phyloP scores from a whole-genome alignment of 2,113 vertebrate genomes.

The Chionodraco myersi region DNA sequence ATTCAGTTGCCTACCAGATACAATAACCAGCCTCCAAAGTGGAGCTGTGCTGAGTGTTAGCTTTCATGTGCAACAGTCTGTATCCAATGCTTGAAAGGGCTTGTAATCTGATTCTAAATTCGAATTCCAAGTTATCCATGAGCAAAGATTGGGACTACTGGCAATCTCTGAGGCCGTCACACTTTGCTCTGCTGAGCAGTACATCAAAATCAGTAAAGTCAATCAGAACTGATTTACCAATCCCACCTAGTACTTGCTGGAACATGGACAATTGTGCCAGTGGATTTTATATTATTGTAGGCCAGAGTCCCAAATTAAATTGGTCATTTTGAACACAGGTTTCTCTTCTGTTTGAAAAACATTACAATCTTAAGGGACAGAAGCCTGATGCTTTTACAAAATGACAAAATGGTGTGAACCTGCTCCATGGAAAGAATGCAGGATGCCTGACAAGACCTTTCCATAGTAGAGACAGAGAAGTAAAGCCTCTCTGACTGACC shows the following conservation, averaged over 20 bases:
- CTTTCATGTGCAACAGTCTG: neutral
- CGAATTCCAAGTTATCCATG: neutral
- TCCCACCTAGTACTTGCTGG: neutral
- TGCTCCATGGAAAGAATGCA: slow-evolving; percentile 2
- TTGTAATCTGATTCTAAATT: neutral
- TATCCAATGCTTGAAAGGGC: neutral
- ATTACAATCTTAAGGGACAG: neutral
- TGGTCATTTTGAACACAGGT: neutral
- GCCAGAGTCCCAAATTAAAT: neutral
- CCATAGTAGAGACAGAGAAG: neutral
- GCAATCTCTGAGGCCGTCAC: neutral
- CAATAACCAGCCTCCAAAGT: neutral
- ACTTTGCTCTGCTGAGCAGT: neutral
- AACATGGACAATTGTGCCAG: neutral
- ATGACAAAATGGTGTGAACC: neutral
- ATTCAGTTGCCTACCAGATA: neutral
- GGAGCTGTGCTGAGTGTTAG: neutral
- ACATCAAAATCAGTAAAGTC: neutral
- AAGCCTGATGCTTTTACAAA: neutral
- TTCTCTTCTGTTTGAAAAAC: neutral
- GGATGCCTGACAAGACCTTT: neutral
- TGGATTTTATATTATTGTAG: neutral
- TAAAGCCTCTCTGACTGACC: neutral
- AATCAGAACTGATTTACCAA: neutral
- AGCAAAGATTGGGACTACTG: neutral